These are phyloP conservation scores for Zaprionus bogoriensis DNA, from an alignment of 2,888 invertebrate genomes.

Conservation along the genomic window DNA sequence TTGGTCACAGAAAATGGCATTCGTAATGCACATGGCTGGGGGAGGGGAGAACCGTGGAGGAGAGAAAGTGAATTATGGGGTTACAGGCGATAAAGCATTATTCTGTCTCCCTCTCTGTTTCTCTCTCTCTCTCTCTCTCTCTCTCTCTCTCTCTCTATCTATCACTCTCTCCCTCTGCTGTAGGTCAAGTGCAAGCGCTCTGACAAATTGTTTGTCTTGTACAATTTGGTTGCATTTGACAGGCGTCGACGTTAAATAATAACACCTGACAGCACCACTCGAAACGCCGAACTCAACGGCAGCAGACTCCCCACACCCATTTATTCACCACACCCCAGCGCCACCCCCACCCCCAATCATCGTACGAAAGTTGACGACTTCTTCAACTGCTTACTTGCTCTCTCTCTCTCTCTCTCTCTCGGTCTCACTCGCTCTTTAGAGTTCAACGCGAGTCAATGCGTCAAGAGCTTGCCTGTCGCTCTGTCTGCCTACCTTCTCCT, in stretches of 20 bases:
- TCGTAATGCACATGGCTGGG: no score
- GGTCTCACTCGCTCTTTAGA: slow-evolving; percentile 14
- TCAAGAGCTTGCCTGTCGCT: slow-evolving; percentile 19
- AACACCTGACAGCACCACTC: slow-evolving; percentile 58
- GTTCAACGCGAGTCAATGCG: slow-evolving; percentile 29
- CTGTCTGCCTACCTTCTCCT: not conserved
- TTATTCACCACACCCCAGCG: not conserved
- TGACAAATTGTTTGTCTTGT: slow-evolving; percentile 60
- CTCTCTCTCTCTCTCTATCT: not conserved
- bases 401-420: not conserved
- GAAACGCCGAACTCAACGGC: slow-evolving; percentile 15
- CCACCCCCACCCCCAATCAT: slow-evolving; percentile 1
- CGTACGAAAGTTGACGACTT: no score
- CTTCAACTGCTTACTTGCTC: slow-evolving; percentile 12
- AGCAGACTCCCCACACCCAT: not conserved
- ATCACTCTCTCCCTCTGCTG: slow-evolving; percentile 10
- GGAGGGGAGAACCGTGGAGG: not conserved
- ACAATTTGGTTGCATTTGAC: slow-evolving; percentile 62
- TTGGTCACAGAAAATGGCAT: no score
- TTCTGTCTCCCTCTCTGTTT: not conserved
- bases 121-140: not conserved
- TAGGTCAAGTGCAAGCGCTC: slow-evolving; percentile 63
- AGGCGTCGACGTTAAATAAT: slow-evolving; percentile 67
- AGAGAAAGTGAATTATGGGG: slow-evolving; percentile 8
- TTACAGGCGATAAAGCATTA: slow-evolving; percentile 1